These are phyloP conservation scores for Norana najaformis DNA, from an alignment of 2,888 invertebrate species.

Conservation along the genomic window DNA sequence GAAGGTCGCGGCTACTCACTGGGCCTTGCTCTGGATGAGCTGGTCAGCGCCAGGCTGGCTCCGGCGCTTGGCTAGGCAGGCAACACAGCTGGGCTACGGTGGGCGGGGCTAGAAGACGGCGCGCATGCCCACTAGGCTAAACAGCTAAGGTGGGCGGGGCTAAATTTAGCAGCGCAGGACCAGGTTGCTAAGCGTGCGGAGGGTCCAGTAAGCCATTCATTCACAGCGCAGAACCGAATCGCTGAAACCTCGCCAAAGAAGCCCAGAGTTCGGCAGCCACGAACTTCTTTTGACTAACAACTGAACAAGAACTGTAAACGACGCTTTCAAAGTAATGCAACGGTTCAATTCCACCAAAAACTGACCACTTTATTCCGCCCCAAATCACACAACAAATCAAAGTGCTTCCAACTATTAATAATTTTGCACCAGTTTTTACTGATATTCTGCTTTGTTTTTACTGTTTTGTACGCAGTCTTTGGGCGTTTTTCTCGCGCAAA, in stretches of 20 bases:
- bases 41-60: neutral
- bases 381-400: too few species aligned
- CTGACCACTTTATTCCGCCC: neutral
- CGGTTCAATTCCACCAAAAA: neutral
- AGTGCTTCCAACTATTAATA: too few species aligned
- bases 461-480: too few species aligned
- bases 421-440: too few species aligned
- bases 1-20: neutral
- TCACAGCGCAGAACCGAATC: neutral
- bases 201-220: neutral
- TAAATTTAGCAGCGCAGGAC: neutral
- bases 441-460: too few species aligned
- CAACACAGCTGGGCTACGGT: neutral
- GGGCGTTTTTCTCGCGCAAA: too few species aligned
- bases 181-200: too few species aligned
- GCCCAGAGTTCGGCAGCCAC: neutral
- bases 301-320: neutral
- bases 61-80: neutral
- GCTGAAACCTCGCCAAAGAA: neutral
- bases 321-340: neutral
- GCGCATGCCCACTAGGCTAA: neutral
- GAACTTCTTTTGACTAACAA: neutral
- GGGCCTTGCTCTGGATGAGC: too few species aligned
- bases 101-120: neutral
- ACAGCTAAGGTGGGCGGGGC: neutral